These are phyloP conservation scores for Apis florea DNA, from an alignment of 1,140 invertebrate species.

Conservation along the genomic window DNA sequence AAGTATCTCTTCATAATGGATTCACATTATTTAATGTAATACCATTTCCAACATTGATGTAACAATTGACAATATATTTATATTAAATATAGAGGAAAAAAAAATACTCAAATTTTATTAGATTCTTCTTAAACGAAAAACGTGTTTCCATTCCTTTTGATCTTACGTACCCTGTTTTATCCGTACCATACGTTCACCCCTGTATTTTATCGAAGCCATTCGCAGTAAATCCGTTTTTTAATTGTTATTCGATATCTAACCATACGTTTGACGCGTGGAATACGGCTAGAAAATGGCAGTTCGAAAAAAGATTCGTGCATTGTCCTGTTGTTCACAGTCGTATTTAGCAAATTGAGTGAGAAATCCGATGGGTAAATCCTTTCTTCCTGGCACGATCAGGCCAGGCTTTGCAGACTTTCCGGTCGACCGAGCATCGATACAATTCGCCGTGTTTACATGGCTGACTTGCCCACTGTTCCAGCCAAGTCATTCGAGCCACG, in stretches of 20 bases:
- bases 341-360: constrained; percentile 3
- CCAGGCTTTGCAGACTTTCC: constrained; percentile 4
- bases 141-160: too few species aligned
- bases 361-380: constrained; percentile 21
- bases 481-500: constrained; percentile 48
- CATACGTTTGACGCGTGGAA: not conserved
- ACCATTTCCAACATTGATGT: too few species aligned
- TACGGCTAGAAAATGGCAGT: not conserved
- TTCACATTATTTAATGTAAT: too few species aligned
- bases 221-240: not conserved
- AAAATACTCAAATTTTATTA: too few species aligned
- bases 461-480: constrained; percentile 37
- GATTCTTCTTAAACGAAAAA: too few species aligned
- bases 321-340: not conserved
- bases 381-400: constrained; percentile 25
- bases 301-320: not conserved
- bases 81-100: too few species aligned
- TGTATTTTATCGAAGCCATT: not conserved
- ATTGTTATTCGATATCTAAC: not conserved
- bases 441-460: constrained; percentile 43
- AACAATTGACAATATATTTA: too few species aligned
- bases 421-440: constrained; percentile 24
- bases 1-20: too few species aligned
- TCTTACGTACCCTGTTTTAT: not conserved
- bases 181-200: not conserved